phyloP scores from a whole-genome alignment of 2,888 invertebrate species.

The Philopedon plagiatum region DNA sequence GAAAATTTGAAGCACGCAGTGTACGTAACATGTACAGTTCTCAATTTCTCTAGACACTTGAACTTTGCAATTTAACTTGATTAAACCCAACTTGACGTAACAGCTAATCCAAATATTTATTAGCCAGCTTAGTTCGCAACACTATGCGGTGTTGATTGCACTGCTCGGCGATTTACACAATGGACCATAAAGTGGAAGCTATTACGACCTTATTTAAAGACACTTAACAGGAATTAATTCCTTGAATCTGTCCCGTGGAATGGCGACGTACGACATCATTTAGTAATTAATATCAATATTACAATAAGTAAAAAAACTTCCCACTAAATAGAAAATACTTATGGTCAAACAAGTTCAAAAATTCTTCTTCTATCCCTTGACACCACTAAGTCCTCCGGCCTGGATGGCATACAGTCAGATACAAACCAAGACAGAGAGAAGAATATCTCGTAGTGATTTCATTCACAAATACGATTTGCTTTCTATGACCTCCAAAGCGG shows the following conservation, averaged over 20 bases:
- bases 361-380: too few species aligned
- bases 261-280: too few species aligned
- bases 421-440: too few species aligned
- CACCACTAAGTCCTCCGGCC: too few species aligned
- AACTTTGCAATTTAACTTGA: conserved; percentile 42
- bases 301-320: too few species aligned
- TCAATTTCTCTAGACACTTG: conserved; percentile 44
- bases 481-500: too few species aligned
- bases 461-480: too few species aligned
- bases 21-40: conserved; percentile 17
- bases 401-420: too few species aligned
- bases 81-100: conserved; percentile 45
- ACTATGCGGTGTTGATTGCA: conserved; percentile 42
- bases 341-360: too few species aligned
- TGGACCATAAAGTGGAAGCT: conserved; percentile 4
- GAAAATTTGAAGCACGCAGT: conserved; percentile 10
- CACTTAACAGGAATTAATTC: conserved; percentile 3
- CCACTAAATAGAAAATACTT: too few species aligned
- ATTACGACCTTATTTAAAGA: neutral
- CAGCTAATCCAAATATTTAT: conserved; percentile 49
- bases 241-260: neutral
- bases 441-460: too few species aligned
- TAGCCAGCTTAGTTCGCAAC: conserved; percentile 32
- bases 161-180: conserved; percentile 25
- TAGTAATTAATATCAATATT: too few species aligned